Percentiles rank a stretch among this genome's conserved stretches.
phyloP scores from a whole-genome alignment of 2,888 invertebrate species.

The Melieria omissa region DNA sequence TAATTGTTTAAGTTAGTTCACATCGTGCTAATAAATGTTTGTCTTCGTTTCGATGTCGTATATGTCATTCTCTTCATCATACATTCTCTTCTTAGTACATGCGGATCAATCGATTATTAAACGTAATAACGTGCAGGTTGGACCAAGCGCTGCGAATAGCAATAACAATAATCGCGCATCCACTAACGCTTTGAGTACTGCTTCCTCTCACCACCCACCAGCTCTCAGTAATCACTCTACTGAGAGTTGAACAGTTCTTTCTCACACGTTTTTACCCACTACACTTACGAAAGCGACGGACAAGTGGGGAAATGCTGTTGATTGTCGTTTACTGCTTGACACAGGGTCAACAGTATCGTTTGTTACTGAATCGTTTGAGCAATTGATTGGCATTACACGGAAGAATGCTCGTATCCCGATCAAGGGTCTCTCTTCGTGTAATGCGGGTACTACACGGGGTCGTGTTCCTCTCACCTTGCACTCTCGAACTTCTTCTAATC shows the following conservation, averaged over 20 bases:
- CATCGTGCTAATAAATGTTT: conserved; percentile 11
- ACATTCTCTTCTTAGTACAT: not conserved
- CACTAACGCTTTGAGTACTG: no score
- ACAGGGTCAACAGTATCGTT: conserved; percentile 31
- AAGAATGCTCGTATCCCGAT: conserved; percentile 22
- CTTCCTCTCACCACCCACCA: no score
- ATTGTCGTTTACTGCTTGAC: conserved; percentile 27
- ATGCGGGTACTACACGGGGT: conserved; percentile 28
- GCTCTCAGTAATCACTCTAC: not conserved
- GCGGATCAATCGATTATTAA: no score
- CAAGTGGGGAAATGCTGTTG: not conserved
- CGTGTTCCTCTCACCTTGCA: conserved; percentile 21
- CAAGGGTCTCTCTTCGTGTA: conserved; percentile 19
- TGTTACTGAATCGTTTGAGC: conserved; percentile 32
- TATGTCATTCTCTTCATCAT: conserved; percentile 6
- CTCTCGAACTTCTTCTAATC: not conserved
- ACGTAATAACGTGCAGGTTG: no score
- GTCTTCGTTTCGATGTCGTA: conserved; percentile 4
- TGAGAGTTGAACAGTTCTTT: not conserved
- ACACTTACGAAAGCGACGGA: conserved; percentile 4
- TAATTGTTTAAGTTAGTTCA: conserved; percentile 13
- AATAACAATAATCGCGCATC: no score
- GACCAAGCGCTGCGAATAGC: no score
- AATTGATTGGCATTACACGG: conserved; percentile 14
- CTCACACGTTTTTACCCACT: not conserved